A percentile compares a stretch with the other conserved stretches of the same genome.
phyloP scores from a whole-genome alignment of 2,888 invertebrate genomes.

The Xanthorhoe spadicearia region DNA sequence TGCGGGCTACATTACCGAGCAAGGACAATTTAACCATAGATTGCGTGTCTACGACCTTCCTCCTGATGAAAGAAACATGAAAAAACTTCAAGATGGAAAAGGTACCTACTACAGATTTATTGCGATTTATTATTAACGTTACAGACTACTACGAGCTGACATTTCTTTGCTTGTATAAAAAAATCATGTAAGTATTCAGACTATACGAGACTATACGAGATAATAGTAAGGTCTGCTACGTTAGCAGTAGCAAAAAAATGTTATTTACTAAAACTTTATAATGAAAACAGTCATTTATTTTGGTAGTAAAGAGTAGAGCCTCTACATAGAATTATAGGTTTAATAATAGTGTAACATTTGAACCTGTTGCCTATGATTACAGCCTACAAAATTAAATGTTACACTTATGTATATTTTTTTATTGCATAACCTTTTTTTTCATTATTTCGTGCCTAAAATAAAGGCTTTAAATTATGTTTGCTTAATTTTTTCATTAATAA shows the following conservation, averaged over 20 bases:
- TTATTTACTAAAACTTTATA: too few species aligned
- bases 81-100: background rate
- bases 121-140: background rate
- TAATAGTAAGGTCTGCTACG: too few species aligned
- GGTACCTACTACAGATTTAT: background rate
- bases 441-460: background rate
- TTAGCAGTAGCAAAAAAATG: too few species aligned
- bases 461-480: background rate
- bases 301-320: background rate
- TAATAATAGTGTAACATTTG: background rate
- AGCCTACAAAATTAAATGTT: background rate
- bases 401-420: background rate
- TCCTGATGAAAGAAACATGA: slow-evolving; percentile 10
- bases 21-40: slow-evolving; percentile 18
- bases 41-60: slow-evolving; percentile 23
- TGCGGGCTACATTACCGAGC: slow-evolving; percentile 17
- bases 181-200: too few species aligned
- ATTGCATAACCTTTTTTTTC: background rate
- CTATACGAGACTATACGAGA: too few species aligned
- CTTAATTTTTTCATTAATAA: background rate
- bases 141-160: too few species aligned
- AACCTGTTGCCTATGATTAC: too few species aligned
- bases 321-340: background rate
- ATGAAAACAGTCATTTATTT: too few species aligned
- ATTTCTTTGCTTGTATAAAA: too few species aligned